Evolutionary conservation across 2,113 vertebrate genomes (phyloP), one percentile per base, ranked within the genome.

Genomic region (Ammospiza caudacuta): DNA sequence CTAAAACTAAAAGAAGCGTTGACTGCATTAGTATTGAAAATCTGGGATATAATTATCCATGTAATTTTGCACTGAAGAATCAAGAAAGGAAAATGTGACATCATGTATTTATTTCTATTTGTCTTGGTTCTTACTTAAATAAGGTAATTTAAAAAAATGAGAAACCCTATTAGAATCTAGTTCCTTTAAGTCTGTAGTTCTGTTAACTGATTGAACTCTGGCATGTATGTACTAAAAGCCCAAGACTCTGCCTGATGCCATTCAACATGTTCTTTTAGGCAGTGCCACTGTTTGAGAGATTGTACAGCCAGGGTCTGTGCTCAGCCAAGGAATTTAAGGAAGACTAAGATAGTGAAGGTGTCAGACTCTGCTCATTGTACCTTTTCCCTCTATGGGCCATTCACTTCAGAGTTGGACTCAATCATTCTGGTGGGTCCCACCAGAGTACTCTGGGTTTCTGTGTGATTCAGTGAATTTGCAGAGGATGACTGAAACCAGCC

Each of bases 311-410:
- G 16, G 14, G 22, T 58, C 54, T 87, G 46, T 85, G 24, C n/a
- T 86, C 31, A 62, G 20, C 12, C 39, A 47, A 51, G 59, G n/a
- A 73, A 80, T 74, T 73, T 74, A 46, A 59, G 63, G 39, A 83
- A 66, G 33, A 22, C 11, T 76, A 58, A 74, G 27, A 10, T 4
- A 61, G 13, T n/a, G 49, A 64, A 76, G 33, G 25, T 16, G 10
- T 54, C 20, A 37, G 33, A 15, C 29, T 28, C 27, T 47, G 10
- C 12, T 39, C 0, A 0, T 61, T n/a, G 31, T 11, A 35, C 7
- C 8, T 73, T 52, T 79, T 43, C n/a, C 23, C 19, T 74, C 8
- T 29, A 4, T 52, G 27, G 37, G 52, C 37, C 15, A 5, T 52
- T 66, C 22, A 20, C 37, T 11, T 67, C 10, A 28, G 52, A 12